These are phyloP conservation scores for Drosophila maculinotata DNA, from an alignment of 2,888 invertebrate species.

Conservation along the genomic window DNA sequence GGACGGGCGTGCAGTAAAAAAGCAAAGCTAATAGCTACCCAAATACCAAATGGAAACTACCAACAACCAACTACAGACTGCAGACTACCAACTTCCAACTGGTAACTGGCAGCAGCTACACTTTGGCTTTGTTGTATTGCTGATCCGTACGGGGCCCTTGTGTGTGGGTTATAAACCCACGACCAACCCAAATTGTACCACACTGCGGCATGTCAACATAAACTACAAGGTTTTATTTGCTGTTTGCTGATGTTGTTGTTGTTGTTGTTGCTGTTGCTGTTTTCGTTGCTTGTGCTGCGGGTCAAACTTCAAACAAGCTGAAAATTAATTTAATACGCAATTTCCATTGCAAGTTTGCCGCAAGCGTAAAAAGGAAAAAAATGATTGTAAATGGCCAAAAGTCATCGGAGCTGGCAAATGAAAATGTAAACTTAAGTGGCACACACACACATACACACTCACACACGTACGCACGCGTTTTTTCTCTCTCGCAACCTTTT, in stretches of 20 bases:
- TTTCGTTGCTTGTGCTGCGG: constrained; percentile 32
- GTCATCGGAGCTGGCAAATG: constrained; percentile 75
- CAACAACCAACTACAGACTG: constrained; percentile 19
- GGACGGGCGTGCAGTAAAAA: constrained; percentile 67
- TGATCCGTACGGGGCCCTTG: background rate
- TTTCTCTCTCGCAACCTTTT: background rate
- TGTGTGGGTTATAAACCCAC: constrained; percentile 42
- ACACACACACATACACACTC: constrained; percentile 41
- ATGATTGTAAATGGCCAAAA: constrained; percentile 76
- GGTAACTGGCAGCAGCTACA: constrained; percentile 41
- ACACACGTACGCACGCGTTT: constrained; percentile 4
- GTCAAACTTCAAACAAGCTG: constrained; percentile 76
- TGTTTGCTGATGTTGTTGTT: constrained; percentile 41
- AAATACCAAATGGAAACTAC: constrained; percentile 21
- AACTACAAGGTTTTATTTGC: constrained; percentile 71
- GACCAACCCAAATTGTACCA: constrained; percentile 51
- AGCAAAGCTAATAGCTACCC: constrained; percentile 70
- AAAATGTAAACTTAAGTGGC: constrained; percentile 77
- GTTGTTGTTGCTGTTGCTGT: constrained; percentile 21
- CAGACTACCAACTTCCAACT: constrained; percentile 26
- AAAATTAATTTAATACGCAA: constrained; percentile 78
- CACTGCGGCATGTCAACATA: constrained; percentile 70
- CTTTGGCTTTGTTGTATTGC: constrained; percentile 61
- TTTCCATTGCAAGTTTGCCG: constrained; percentile 59
- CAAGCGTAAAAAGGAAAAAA: constrained; percentile 44